phyloP scores from a whole-genome alignment of 2,888 invertebrate species.

The Volucella bombylans region DNA sequence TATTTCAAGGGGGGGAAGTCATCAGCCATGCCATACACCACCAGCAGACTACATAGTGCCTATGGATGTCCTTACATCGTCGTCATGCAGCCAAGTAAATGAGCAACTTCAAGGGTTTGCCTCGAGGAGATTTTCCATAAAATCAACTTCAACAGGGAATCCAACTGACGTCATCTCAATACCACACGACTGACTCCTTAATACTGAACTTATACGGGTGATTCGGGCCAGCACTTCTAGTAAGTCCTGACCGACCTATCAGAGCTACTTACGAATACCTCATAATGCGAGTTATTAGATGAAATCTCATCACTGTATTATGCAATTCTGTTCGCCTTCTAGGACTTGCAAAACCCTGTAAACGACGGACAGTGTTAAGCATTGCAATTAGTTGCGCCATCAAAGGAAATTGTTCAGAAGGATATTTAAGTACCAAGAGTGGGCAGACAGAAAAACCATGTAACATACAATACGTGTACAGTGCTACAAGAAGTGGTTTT shows the following conservation, averaged over 20 bases:
- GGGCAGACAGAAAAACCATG: too few species aligned
- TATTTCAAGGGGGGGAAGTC: slow-evolving; percentile 35
- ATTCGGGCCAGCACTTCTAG: too few species aligned
- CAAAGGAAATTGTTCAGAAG: too few species aligned
- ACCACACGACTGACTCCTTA: too few species aligned
- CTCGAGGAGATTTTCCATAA: slow-evolving; percentile 57
- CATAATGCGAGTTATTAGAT: slow-evolving; percentile 68
- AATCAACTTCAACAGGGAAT: slow-evolving; percentile 41
- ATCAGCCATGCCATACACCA: neutral
- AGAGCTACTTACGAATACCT: neutral
- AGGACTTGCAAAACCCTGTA: too few species aligned
- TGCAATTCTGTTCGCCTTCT: slow-evolving; percentile 36
- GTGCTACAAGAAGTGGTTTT: too few species aligned
- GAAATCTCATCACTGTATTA: slow-evolving; percentile 60
- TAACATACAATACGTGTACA: too few species aligned
- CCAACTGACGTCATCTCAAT: slow-evolving; percentile 9
- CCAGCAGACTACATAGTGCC: slow-evolving; percentile 12
- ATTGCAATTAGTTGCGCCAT: too few species aligned
- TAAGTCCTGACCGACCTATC: too few species aligned
- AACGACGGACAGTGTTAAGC: too few species aligned
- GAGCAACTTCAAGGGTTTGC: slow-evolving; percentile 67
- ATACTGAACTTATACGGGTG: too few species aligned
- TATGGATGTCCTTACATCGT: slow-evolving; percentile 24
- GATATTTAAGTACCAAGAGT: too few species aligned
- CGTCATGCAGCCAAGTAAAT: slow-evolving; percentile 55